These are phyloP conservation scores for Philereme transversata DNA, from an alignment of 2,888 invertebrate species.

Conservation along the genomic window DNA sequence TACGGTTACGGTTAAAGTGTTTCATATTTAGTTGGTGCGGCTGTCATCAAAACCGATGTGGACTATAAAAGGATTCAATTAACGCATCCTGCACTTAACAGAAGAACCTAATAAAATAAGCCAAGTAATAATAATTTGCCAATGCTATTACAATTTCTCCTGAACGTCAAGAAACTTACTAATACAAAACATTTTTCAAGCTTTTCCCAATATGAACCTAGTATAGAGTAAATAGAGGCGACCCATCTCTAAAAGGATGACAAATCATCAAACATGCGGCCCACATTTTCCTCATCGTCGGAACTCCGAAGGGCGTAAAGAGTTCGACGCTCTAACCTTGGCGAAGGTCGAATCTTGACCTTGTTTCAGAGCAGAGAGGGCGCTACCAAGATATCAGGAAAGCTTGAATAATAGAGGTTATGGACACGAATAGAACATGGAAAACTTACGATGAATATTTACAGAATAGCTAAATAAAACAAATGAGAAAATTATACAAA, in stretches of 20 bases:
- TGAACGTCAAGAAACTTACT: too few species aligned
- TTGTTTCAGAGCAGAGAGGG: constrained; percentile 28
- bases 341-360: constrained; percentile 40
- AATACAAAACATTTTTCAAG: too few species aligned
- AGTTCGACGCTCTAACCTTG: constrained; percentile 44
- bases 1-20: too few species aligned
- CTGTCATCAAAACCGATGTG: too few species aligned
- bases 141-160: too few species aligned
- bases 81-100: too few species aligned
- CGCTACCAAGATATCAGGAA: constrained; percentile 30
- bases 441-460: background rate
- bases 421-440: background rate
- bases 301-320: constrained; percentile 36
- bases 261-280: constrained; percentile 36
- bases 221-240: constrained; percentile 9
- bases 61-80: too few species aligned
- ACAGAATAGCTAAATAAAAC: too few species aligned
- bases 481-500: too few species aligned
- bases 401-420: constrained; percentile 20
- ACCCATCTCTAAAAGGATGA: constrained; percentile 35
- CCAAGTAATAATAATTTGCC: too few species aligned
- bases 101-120: too few species aligned
- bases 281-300: constrained; percentile 36
- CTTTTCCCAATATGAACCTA: constrained; percentile 3
- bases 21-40: too few species aligned